These are phyloP conservation scores for Drosophila prosaltans DNA, from an alignment of 1,140 invertebrate genomes.

Conservation along the genomic window DNA sequence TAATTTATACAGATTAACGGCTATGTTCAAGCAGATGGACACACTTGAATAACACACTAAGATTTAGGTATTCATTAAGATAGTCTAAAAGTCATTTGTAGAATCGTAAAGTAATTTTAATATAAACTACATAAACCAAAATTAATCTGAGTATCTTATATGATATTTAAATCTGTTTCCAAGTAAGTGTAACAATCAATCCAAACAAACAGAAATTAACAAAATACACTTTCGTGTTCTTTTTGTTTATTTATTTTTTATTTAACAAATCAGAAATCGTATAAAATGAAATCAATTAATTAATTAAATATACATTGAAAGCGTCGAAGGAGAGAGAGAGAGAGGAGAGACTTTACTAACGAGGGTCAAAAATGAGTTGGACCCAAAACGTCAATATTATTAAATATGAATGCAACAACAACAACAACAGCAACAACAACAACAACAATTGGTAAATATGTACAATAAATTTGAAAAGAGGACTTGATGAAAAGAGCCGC, in stretches of 20 bases:
- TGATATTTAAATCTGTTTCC: too few species aligned
- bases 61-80: too few species aligned
- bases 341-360: conserved; percentile 37
- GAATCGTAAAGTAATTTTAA: too few species aligned
- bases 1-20: too few species aligned
- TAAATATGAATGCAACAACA: conserved; percentile 62
- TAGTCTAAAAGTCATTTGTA: too few species aligned
- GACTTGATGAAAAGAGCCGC: conserved; percentile 67
- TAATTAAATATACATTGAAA: conserved; percentile 15
- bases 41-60: too few species aligned
- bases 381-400: conserved; percentile 68
- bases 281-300: conserved; percentile 5
- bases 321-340: not conserved
- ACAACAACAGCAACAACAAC: conserved; percentile 13
- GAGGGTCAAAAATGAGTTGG: conserved; percentile 52
- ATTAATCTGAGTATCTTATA: too few species aligned
- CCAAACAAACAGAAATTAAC: not conserved
- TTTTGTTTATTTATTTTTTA: not conserved
- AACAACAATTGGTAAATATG: conserved; percentile 17
- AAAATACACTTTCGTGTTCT: not conserved
- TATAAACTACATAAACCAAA: too few species aligned
- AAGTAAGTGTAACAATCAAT: not conserved
- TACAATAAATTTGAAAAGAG: conserved; percentile 3
- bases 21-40: too few species aligned
- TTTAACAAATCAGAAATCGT: conserved; percentile 1